These are phyloP conservation scores for Panagrolaimus sp. DNA, from an alignment of 1,140 invertebrate species.

Conservation along the genomic window DNA sequence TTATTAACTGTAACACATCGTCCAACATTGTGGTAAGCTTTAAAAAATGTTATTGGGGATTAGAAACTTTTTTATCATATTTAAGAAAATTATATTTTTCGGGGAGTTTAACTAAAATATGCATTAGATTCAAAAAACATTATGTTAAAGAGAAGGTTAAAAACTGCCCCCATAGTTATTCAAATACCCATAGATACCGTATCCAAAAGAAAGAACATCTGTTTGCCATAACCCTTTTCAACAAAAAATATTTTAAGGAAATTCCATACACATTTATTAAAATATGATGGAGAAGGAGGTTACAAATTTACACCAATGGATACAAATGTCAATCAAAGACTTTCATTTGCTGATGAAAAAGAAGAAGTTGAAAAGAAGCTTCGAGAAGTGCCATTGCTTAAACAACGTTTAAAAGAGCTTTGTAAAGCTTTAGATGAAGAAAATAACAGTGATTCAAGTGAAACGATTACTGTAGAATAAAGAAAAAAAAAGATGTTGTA, in stretches of 20 bases:
- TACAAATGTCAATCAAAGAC: not conserved
- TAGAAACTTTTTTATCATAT: too few species aligned
- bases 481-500: too few species aligned
- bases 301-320: constrained; percentile 61
- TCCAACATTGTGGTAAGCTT: constrained; percentile 89
- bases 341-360: constrained; percentile 12
- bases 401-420: constrained; percentile 5
- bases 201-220: too few species aligned
- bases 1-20: constrained; percentile 93
- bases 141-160: too few species aligned
- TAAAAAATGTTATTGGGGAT: too few species aligned
- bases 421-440: constrained; percentile 5
- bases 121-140: too few species aligned
- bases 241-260: constrained; percentile 68
- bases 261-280: constrained; percentile 84
- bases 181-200: too few species aligned
- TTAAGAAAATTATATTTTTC: too few species aligned
- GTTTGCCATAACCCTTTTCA: too few species aligned
- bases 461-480: not conserved
- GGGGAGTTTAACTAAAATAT: too few species aligned
- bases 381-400: not conserved
- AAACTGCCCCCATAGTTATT: too few species aligned
- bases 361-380: not conserved
- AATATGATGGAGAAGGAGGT: constrained; percentile 86
- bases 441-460: constrained; percentile 4